Base-by-base conservation (phyloP, 2,113 vertebrate genomes). In the Psittacula cyanocephala region DNA sequence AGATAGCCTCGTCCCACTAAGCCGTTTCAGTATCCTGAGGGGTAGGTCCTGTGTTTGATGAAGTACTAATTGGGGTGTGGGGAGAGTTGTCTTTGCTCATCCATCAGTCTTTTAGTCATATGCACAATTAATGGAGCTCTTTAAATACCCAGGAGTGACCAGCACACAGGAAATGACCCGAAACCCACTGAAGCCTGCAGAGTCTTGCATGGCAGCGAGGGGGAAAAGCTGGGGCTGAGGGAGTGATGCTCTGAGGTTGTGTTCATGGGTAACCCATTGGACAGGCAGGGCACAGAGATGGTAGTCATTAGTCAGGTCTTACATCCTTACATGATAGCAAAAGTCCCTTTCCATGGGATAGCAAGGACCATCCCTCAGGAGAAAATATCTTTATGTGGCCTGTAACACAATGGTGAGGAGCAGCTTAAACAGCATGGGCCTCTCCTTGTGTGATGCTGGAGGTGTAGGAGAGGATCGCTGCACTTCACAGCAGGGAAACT, bases 41-140 rank as follows among this genome's bases (percentile, higher is more conserved):
- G 71, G 44, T 55, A 70, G 0, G 4, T 29, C 77, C 83, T 37
- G 65, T 91, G 86, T 86, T 95, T 93, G 90, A 89, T 84, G 44
- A 95, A 82, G 47, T n/a, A 52, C 84, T 96, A 96, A 96, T 84
- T 94, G 93, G 92, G 69, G 64, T 1, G 7, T 92, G 77, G 60
- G 77, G 10, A 84, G 81, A 41, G 50, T 44, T 49, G 76, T 63
- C 86, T 74, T 72, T 85, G 43, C 88, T 53, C 89, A 85, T 89
- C 77, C 91, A 91, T 97, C 94, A 96, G 63, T 91, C 93, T 82
- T 87, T 31, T 19, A 72, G 86, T 63, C 74, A 35, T 37, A 46
- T 16, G 37, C 53, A 86, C 93, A 93, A 76, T 92, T 94, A 89
- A 81, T 59, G 81, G 91, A 72, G 77, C 44, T 87, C 13, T 90